Conservation (phyloP, 2,113 vertebrate species). For the Gallinago media region DNA sequence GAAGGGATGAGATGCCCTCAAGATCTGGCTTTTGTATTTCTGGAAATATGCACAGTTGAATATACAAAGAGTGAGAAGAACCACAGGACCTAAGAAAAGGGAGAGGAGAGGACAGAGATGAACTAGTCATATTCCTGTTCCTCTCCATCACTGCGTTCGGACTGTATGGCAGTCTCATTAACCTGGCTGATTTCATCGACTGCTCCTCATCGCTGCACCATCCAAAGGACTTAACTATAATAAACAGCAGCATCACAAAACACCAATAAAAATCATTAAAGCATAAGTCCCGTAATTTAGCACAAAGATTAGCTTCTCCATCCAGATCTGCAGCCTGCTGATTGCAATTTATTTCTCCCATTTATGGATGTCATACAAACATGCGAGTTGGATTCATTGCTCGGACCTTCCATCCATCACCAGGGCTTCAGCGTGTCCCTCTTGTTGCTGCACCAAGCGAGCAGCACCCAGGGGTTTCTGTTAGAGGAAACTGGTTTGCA, state of each 20-base stretch:
- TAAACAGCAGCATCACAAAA: constrained; percentile 42
- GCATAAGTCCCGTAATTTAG: constrained; percentile 31
- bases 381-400: neutral
- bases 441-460: accelerated
- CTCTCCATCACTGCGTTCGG: neutral
- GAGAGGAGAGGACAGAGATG: neutral
- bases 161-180: neutral
- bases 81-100: neutral
- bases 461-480: too few species aligned
- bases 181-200: neutral
- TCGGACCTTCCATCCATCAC: neutral
- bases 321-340: neutral
- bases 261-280: constrained; percentile 63
- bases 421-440: neutral
- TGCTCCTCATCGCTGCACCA: neutral
- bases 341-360: constrained; percentile 47
- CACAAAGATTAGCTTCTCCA: constrained; percentile 35
- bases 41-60: neutral
- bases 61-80: neutral
- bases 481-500: too few species aligned
- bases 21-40: neutral
- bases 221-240: constrained; percentile 23
- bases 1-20: neutral
- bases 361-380: neutral
- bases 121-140: neutral